Percentiles rank a stretch among this genome's conserved stretches.
These are phyloP conservation scores for Bombus cullumanus DNA, from an alignment of 1,140 invertebrate genomes.

Conservation along the genomic window DNA sequence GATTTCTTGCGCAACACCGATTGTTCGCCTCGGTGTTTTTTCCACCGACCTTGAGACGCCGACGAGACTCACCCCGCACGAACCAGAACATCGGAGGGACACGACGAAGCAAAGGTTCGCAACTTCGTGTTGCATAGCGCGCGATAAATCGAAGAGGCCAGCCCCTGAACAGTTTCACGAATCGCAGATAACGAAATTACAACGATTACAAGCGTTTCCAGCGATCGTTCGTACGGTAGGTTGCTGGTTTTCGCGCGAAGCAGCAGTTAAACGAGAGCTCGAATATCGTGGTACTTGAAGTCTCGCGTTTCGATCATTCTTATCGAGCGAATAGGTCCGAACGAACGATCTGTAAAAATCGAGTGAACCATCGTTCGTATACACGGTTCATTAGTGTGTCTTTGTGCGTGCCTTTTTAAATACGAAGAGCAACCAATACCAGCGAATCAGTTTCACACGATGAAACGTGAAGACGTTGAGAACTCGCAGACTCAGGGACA, in stretches of 20 bases:
- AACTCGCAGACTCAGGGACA: not conserved
- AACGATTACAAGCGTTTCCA: not conserved
- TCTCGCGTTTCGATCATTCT: no score
- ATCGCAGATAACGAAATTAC: not conserved
- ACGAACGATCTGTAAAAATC: no score
- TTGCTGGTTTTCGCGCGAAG: not conserved
- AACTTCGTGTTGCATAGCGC: not conserved
- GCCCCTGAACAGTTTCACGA: not conserved
- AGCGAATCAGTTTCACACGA: not conserved
- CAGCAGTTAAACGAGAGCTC: no score
- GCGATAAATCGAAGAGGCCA: not conserved
- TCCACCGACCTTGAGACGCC: slow-evolving; percentile 36
- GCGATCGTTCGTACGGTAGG: no score
- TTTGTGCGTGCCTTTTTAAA: not conserved
- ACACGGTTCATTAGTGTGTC: not conserved
- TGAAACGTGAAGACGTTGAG: not conserved
- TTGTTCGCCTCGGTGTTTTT: slow-evolving; percentile 29
- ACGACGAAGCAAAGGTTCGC: not conserved
- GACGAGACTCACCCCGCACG: slow-evolving; percentile 35
- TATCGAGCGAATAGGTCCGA: no score
- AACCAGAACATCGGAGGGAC: slow-evolving; percentile 26
- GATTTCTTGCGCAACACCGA: slow-evolving; percentile 36
- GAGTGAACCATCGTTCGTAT: no score
- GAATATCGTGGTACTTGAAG: no score
- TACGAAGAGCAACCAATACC: no score